Conservation (phyloP, 2,888 invertebrate species). For the Steinernema scapterisci region DNA sequence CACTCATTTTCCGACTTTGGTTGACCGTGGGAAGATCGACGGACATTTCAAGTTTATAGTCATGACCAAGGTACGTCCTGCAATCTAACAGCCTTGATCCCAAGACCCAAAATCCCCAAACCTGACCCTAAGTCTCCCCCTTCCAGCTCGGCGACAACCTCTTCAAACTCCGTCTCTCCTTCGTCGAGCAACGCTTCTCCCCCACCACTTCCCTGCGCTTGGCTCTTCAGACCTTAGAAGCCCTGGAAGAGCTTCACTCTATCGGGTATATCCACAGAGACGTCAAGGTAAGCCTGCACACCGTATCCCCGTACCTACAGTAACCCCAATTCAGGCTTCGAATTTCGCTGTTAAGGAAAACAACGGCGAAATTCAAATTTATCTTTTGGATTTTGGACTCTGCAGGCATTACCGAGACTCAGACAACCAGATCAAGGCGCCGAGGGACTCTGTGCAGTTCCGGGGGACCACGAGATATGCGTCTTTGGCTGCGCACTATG, state of each 20-base stretch:
- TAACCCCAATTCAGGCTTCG: constrained; percentile 52
- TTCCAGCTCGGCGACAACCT: constrained; percentile 63
- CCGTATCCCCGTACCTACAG: neutral
- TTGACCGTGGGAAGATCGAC: constrained; percentile 65
- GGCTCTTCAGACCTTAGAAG: constrained; percentile 54
- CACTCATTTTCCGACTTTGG: constrained; percentile 40
- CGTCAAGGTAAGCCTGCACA: constrained; percentile 27
- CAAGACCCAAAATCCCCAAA: neutral
- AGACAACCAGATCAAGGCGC: constrained; percentile 50
- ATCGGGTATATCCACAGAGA: constrained; percentile 61
- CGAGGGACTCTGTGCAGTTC: constrained; percentile 48
- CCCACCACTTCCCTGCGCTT: constrained; percentile 61
- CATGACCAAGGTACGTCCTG: constrained; percentile 50
- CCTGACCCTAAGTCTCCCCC: neutral
- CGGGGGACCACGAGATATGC: constrained; percentile 64
- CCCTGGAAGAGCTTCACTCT: constrained; percentile 57
- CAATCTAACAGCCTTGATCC: no score
- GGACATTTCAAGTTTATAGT: constrained; percentile 55
- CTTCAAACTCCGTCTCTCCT: constrained; percentile 56
- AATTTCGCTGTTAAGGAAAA: constrained; percentile 45
- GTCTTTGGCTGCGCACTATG: constrained; percentile 60
- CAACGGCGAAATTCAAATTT: constrained; percentile 46
- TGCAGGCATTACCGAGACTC: constrained; percentile 54
- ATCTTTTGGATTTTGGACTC: constrained; percentile 64
- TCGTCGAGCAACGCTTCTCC: constrained; percentile 62